phyloP scores from a whole-genome alignment of 2,113 vertebrate genomes.

The Aviceda subcristata region DNA sequence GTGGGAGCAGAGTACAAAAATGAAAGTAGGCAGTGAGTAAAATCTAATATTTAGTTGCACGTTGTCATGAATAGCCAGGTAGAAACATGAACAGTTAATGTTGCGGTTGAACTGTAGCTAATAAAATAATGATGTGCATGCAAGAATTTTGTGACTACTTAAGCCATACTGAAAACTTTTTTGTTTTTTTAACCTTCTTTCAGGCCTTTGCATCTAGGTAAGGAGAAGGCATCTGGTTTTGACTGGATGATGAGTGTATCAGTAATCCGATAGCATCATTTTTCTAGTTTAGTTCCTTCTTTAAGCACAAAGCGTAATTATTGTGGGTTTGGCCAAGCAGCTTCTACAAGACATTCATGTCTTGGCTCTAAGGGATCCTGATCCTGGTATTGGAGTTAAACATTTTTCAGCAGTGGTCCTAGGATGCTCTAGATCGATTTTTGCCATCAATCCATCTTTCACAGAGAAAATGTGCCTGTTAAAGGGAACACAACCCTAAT shows the following conservation, averaged over 20 bases:
- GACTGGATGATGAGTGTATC: background rate
- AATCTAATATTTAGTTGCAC: background rate
- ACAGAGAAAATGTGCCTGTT: background rate
- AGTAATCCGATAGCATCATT: background rate
- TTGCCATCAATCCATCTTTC: background rate
- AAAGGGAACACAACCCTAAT: background rate
- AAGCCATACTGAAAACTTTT: background rate
- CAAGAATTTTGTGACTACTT: background rate
- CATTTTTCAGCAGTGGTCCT: background rate
- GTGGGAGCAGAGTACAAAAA: background rate
- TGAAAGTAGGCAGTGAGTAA: background rate
- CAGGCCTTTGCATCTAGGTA: background rate
- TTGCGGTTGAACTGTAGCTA: background rate
- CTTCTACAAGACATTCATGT: background rate
- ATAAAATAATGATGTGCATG: background rate
- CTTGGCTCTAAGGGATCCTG: background rate
- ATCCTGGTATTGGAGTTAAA: background rate
- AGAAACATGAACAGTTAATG: background rate
- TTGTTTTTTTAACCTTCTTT: background rate
- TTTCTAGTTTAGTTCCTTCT: background rate
- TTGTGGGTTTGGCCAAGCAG: background rate
- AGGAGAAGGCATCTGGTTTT: background rate
- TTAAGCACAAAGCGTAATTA: background rate
- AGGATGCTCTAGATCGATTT: background rate
- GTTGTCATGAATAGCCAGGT: background rate